Conservation (phyloP, 2,797 vertebrate genomes). For the Sebastes vulpes region DNA sequence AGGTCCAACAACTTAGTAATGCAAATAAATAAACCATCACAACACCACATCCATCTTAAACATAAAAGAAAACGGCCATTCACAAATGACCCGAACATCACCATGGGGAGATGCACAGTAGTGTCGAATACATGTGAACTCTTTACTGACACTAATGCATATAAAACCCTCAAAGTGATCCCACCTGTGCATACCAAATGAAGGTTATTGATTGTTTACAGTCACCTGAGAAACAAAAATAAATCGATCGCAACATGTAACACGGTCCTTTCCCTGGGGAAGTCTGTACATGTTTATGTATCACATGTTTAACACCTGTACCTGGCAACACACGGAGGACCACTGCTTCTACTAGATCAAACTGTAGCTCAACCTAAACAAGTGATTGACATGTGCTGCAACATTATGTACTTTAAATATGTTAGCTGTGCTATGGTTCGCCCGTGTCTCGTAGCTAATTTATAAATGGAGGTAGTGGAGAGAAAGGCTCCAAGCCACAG, state of each 20-base stretch:
- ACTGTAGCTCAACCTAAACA: not conserved
- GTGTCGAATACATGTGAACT: not conserved
- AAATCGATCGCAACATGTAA: not conserved
- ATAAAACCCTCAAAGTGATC: not conserved
- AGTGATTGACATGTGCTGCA: not conserved
- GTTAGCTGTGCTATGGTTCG: not conserved
- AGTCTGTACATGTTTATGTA: slow-evolving; percentile 2
- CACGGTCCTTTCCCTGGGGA: not conserved
- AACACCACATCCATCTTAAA: not conserved
- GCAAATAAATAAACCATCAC: not conserved
- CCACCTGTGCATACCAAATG: not conserved
- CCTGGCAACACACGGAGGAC: not conserved
- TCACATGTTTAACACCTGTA: not conserved
- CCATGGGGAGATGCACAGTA: not conserved
- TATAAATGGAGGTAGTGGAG: not conserved
- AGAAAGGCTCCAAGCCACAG: not conserved
- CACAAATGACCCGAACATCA: not conserved
- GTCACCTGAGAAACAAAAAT: not conserved
- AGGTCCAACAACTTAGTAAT: not conserved
- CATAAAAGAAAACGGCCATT: not conserved
- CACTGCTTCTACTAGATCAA: not conserved
- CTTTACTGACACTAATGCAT: not conserved
- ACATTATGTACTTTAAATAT: not conserved
- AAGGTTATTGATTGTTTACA: not conserved
- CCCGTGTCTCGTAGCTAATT: not conserved